phyloP scores from a whole-genome alignment of 2,888 invertebrate species.

The Galerucella calmariensis region DNA sequence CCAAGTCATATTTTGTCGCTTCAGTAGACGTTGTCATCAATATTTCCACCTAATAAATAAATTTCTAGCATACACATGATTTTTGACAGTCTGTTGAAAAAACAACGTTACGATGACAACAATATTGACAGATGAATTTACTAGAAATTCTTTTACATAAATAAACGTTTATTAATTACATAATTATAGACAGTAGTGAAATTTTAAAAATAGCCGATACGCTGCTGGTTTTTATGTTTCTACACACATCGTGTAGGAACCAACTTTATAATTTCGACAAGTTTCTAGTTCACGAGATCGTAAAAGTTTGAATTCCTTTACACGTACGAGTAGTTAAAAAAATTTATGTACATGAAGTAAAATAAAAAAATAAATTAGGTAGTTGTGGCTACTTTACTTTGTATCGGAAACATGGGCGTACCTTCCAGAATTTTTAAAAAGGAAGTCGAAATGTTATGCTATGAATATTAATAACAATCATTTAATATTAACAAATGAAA shows the following conservation, averaged over 20 bases:
- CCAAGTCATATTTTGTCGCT: too few species aligned
- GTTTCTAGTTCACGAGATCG: conserved; percentile 16
- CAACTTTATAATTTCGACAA: conserved; percentile 15
- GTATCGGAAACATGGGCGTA: neutral
- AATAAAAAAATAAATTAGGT: neutral
- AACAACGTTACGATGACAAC: too few species aligned
- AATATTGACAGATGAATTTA: too few species aligned
- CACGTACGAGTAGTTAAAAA: conserved; percentile 4
- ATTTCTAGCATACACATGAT: too few species aligned
- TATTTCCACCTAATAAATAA: too few species aligned
- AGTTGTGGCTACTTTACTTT: neutral
- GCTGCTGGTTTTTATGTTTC: conserved; percentile 1
- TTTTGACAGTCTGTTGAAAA: too few species aligned
- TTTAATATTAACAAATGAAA: too few species aligned
- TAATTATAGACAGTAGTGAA: neutral
- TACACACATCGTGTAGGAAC: neutral
- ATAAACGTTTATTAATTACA: neutral
- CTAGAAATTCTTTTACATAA: too few species aligned
- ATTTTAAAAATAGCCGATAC: neutral
- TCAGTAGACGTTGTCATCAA: too few species aligned
- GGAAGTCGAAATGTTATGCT: too few species aligned
- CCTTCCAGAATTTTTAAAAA: too few species aligned
- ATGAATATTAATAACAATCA: too few species aligned
- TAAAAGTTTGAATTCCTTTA: conserved; percentile 19
- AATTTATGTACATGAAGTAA: neutral